Base-by-base conservation (phyloP, 64 coral and sea anemone species). In the Stichodactyla helianthus region DNA sequence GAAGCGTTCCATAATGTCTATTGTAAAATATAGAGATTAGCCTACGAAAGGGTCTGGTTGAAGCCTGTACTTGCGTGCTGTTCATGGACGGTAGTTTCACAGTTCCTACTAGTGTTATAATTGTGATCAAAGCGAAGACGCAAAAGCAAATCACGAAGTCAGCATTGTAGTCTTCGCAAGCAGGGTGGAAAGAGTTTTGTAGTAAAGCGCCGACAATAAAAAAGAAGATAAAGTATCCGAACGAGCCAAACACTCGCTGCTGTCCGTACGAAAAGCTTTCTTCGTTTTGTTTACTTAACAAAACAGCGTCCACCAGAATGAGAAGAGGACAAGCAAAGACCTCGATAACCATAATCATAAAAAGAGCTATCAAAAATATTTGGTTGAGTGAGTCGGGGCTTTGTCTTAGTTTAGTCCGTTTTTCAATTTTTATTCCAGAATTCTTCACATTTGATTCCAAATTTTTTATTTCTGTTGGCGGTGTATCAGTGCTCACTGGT, bases 141-240 rank as follows among this genome's bases (percentile, higher is more conserved):
- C 94, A 96, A 52, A 90, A 96, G 19, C 92, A 93, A 44, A 96
- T 96, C 13, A 96, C 82, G 62, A 90, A 96, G 57, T 96, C 94
- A 26, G 88, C 87, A 26, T 93, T 93, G 10, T 56, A 84, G 22
- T 96, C 87, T 16, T 91, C 94, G 25, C 94, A 96, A 53, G 90
- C 85, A 9, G 85, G 80, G 22, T 77, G 85, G 27, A 88, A 67
- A 50, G 94, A 96, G 65, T 70, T 93, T 7, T 96, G 86, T 2
- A 96, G 85, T 52, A 96, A 79, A 35, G 56, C 53, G 28, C 91
- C 85, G 10, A 89, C 92, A 68, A 89, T 90, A 17, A 93, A 10
- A 20, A 93, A 93, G 50, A 93, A 79, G 25, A 82, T 52, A 11
- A 96, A 51, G 55, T 87, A 96, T 5, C 94, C 91, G 8, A 87